Evolutionary conservation across 2,797 vertebrate species (phyloP), one percentile per base, ranked within the genome.

Genomic region (Catostomus latipinnis): DNA sequence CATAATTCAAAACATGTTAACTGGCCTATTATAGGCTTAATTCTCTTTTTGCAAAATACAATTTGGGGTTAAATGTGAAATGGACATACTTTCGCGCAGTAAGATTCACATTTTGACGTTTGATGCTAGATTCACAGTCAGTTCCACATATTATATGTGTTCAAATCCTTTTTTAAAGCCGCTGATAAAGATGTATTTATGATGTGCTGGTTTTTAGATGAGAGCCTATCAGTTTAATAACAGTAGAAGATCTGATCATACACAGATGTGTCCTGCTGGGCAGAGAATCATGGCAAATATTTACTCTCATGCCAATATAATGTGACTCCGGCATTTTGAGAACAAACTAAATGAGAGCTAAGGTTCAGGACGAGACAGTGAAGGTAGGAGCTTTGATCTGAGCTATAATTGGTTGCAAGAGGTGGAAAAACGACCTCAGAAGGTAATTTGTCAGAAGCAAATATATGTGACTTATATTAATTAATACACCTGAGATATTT

Each of bases 401-500:
- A 13, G 63, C 79, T 84, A 83, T 85, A 83, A 83, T 71, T 80
- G 76, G 77, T 77, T 57, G 76, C 76, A 72, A 61, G 57, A 53
- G 49, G 61, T 34, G 61, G 52, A 60, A 66, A 77, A 34, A 34
- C 62, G 79, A 79, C 62, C 74, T 72, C 79, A 14, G 68, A 71
- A 71, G 76, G 76, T 78, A 74, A 75, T 81, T 78, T 69, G 72
- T 78, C 76, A 22, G 22, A 60, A 65, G 67, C 62, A 76, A 66
- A 71, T 82, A 66, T 76, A 60, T 68, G 68, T 60, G 34, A 34
- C 9, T 68, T 69, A 72, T 74, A 83, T 84, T 84, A 79, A 83
- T 84, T 84, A 79, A 84, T 84, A 81, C 46, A 83, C 48, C 54
- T 22, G 61, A 49, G 66, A 74, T 83, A 84, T 83, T 81, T 76